Evolutionary conservation across 2,113 vertebrate genomes (phyloP).

Genomic region (Psittacula cyanocephala): DNA sequence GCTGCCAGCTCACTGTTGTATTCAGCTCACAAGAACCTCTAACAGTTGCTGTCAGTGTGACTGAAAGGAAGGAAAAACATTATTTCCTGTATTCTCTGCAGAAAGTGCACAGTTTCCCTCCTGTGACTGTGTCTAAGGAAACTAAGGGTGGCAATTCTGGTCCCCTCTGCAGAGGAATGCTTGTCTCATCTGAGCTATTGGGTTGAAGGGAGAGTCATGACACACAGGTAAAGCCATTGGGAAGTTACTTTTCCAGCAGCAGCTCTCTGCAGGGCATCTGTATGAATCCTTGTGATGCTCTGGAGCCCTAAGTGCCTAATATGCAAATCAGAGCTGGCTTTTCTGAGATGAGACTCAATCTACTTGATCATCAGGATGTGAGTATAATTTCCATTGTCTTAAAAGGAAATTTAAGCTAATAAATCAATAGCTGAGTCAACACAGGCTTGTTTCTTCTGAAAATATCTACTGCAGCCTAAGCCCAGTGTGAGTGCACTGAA

Average conservation of each 20-base stretch:
- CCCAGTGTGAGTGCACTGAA: fast-evolving
- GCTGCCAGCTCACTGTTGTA: not conserved
- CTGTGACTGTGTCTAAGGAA: not conserved
- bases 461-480: fast-evolving
- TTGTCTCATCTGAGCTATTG: not conserved
- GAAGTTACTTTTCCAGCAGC: not conserved
- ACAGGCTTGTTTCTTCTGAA: not conserved
- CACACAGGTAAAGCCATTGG: not conserved
- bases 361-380: not conserved
- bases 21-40: not conserved
- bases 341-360: not conserved
- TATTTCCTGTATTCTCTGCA: not conserved
- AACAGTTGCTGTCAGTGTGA: not conserved
- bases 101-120: not conserved
- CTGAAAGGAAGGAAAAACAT: not conserved
- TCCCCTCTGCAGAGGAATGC: not conserved
- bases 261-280: not conserved
- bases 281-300: not conserved
- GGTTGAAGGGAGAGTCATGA: not conserved
- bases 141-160: not conserved
- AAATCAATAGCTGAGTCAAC: not conserved
- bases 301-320: not conserved
- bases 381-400: not conserved
- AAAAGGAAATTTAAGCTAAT: not conserved
- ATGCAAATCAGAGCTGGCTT: not conserved